Evolutionary conservation across 2,797 vertebrate species (phyloP), one percentile per base, ranked within the genome.

Genomic region (Malacoraja senta): DNA sequence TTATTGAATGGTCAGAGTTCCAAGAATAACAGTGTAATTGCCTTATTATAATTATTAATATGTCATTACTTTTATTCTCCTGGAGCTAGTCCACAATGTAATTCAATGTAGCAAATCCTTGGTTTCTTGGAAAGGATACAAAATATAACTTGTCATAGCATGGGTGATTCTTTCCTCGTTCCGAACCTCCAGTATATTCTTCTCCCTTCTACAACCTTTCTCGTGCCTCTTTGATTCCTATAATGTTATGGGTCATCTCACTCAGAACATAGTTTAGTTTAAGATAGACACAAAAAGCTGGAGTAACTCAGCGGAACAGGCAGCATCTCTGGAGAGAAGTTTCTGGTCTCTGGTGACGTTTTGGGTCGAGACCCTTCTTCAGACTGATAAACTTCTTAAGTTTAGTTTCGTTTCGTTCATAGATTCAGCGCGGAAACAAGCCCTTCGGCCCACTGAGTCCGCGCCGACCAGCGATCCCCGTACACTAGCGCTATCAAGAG

Each of bases 21-120:
- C 84, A 88, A 88, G 84, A 88, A 88, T 88, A 88, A 88, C 84
- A 88, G 63, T 88, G 17, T 88, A 88, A 88, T 88, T 88, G 84
- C 9, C 63, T 68, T 88, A 32, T 88, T 88, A 68, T 88, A 88
- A 68, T 88, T 88, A 88, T 88, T 65, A 88, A 88, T 68, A 8
- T 88, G 63, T 63, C 61, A 88, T 88, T 88, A 65, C 63, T 9
- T 26, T 68, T 88, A 88, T 88, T 68, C 63, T 35, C 63, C n/a
- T 88, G 84, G 84, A 88, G 35, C 63, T 3, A 24, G n/a, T 65
- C 84, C 84, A 88, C 32, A 35, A 68, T 68, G 84, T 88, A 88
- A 88, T 88, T 88, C 17, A 19, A 88, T 88, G 84, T 88, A 88
- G 68, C 84, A 68, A 88, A 88, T 68, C 35, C 84, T 12, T 3